Evolutionary conservation across 2,888 invertebrate species (phyloP).

Genomic region (Chrysolina haemoptera): DNA sequence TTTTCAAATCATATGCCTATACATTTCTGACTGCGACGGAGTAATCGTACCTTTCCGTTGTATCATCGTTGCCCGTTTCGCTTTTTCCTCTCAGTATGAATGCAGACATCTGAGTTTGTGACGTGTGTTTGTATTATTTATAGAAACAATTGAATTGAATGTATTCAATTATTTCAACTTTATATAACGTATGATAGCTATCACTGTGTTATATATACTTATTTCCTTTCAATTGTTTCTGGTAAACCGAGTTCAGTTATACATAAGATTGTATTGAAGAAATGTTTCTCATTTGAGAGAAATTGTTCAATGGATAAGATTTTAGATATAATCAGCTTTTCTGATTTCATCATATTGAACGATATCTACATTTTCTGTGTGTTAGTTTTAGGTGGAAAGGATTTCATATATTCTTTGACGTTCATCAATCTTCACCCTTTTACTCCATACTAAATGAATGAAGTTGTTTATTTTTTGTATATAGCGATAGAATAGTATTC

Average conservation of each 20-base stretch:
- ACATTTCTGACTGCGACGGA: no score
- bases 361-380: neutral
- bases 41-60: no score
- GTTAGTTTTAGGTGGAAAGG: no score
- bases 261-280: neutral
- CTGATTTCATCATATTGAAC: neutral
- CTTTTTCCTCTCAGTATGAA: no score
- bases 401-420: no score
- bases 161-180: neutral
- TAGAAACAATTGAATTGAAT: constrained; percentile 4
- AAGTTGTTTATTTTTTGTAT: no score
- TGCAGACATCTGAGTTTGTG: neutral
- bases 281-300: constrained; percentile 6
- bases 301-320: neutral
- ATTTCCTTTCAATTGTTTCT: constrained; percentile 6
- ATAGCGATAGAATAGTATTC: no score
- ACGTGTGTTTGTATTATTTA: constrained; percentile 1
- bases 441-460: no score
- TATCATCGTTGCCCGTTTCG: no score
- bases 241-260: neutral
- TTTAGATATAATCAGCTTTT: neutral
- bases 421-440: no score
- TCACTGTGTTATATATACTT: neutral
- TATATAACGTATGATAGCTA: constrained; percentile 8
- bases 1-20: no score